Conservation (phyloP, 2,113 vertebrate species). For the Eira barbara region DNA sequence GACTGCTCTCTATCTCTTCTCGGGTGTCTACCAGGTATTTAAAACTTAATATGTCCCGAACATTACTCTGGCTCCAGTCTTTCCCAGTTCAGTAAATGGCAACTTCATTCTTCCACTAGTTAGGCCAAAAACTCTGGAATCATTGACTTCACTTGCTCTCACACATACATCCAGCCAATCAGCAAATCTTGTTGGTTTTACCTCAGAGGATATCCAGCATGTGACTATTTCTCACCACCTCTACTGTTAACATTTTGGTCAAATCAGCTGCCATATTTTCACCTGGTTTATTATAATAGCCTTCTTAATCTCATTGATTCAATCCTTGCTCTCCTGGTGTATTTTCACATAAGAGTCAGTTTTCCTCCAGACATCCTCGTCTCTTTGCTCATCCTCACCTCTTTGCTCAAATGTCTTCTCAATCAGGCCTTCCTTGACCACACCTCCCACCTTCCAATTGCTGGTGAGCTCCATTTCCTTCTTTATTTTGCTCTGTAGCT, state of each 20-base stretch:
- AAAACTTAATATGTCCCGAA: neutral
- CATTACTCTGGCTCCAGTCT: neutral
- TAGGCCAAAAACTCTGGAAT: neutral
- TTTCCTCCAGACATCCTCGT: neutral
- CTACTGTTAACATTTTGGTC: neutral
- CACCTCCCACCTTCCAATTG: fast-evolving
- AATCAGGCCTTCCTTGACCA: neutral
- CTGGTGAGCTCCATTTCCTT: neutral
- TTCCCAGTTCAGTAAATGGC: neutral
- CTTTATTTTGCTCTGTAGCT: neutral
- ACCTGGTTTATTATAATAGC: neutral
- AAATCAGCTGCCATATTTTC: neutral
- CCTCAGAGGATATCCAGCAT: neutral
- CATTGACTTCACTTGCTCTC: neutral
- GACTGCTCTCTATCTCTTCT: neutral
- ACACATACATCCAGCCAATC: neutral
- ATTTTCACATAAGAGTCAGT: neutral
- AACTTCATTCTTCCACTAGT: neutral
- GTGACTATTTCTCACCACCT: neutral
- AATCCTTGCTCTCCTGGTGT: neutral
- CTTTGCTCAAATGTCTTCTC: neutral
- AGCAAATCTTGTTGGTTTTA: neutral
- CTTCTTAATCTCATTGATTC: neutral
- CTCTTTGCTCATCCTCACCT: neutral
- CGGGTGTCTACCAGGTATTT: neutral